Evolutionary conservation across 2,113 vertebrate species (phyloP), one percentile per base, ranked within the genome.

Genomic region (Tetraodon nigroviridis): DNA sequence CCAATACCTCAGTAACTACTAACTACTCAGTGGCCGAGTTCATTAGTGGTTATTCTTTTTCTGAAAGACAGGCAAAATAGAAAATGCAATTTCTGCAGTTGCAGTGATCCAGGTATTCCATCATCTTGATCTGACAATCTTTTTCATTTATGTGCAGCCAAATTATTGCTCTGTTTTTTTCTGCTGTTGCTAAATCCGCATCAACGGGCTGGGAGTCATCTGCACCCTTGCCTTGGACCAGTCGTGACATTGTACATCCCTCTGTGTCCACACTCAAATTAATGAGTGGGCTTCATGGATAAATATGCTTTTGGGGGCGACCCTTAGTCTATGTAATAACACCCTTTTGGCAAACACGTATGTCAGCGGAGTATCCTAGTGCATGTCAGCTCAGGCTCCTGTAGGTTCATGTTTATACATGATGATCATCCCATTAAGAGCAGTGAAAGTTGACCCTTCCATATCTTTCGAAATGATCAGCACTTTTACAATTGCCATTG

Each of bases 1-100:
- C 61, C 67, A 64, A 64, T 58, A 64, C 61, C 46, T 64, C 55
- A 56, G 58, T 66, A 66, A 79, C 52, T 68, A 18, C 56, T 53
- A 37, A 37, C 32, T 37, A 37, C 8, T 37, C 32, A 78, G 42
- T 55, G 63, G 67, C 69, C 54, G 54, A 55, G 55, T 78, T 70
- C 32, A 72, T 75, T 73, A 64, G 75, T 24, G 3, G 22, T 67
- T 72, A 76, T 52, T 61, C 53, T 52, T 29, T 52, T 32, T 18
- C 44, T 22, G 3, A 41, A n/a, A 56, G 29, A 44, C 24, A 6
- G 24, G 24, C 32, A 37, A 8, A 37, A 2, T 11, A 37, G 10
- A 37, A 37, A 11, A 8, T 37, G 32, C 6, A 12, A 37, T 37
- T 37, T 12, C 32, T 37, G 32, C 14, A 17, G 6, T 45, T 15